Conservation (phyloP, 2,888 invertebrate species). For the Ennomos fuscantarius region DNA sequence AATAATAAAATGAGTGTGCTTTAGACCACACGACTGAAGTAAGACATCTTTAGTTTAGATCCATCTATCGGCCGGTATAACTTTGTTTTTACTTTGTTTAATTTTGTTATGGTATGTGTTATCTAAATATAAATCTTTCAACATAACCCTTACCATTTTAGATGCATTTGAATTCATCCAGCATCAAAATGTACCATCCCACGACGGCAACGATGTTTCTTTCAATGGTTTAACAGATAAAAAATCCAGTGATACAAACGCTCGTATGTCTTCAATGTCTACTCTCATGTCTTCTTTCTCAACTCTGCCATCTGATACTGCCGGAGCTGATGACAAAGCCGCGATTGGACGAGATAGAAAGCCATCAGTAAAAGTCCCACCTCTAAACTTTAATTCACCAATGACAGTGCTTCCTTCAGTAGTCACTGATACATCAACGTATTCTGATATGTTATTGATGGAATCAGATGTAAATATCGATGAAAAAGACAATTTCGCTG, state of each 20-base stretch:
- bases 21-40: no score
- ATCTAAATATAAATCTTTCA: no score
- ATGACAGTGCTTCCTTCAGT: conserved; percentile 55
- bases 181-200: neutral
- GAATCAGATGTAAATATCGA: conserved; percentile 26
- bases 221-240: conserved; percentile 3
- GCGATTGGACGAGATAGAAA: neutral
- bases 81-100: no score
- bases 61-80: no score
- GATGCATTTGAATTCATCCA: conserved; percentile 36
- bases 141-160: conserved; percentile 11
- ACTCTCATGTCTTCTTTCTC: conserved; percentile 19
- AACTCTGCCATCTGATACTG: conserved; percentile 22
- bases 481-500: conserved; percentile 16
- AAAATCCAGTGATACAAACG: conserved; percentile 25
- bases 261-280: conserved; percentile 23
- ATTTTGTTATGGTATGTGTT: no score
- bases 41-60: no score
- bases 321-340: conserved; percentile 1
- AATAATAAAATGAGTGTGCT: no score
- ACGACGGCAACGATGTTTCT: neutral
- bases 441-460: conserved; percentile 28
- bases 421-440: conserved; percentile 46
- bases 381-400: conserved; percentile 52
- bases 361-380: conserved; percentile 21